Evolutionary conservation across 2,888 invertebrate species (phyloP), one percentile per base, ranked within the genome.

Genomic region (Scaptodrosophila latifasciaeformis): DNA sequence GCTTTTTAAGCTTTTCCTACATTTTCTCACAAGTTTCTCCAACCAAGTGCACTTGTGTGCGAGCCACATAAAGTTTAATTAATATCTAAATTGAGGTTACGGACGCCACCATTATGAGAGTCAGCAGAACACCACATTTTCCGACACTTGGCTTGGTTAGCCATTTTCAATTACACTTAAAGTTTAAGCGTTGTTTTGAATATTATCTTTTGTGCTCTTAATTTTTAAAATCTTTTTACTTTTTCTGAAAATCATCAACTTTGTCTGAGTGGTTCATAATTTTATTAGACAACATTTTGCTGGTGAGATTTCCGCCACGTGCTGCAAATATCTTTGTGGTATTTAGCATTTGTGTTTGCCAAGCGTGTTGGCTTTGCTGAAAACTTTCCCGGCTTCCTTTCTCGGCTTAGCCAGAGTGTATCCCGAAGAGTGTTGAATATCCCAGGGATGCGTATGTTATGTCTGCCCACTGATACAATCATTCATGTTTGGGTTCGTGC

Each of bases 1-100:
- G n/a, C n/a, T n/a, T n/a, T n/a, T n/a, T n/a, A n/a, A n/a, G n/a
- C n/a, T n/a, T n/a, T n/a, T n/a, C n/a, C n/a, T n/a, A n/a, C n/a
- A n/a, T n/a, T n/a, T n/a, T n/a, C n/a, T n/a, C n/a, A n/a, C n/a
- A n/a, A n/a, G n/a, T n/a, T n/a, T n/a, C n/a, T n/a, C n/a, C n/a
- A n/a, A n/a, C n/a, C n/a, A n/a, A n/a, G n/a, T n/a, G n/a, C n/a
- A n/a, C n/a, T n/a, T n/a, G n/a, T n/a, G n/a, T n/a, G n/a, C n/a
- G n/a, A n/a, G n/a, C 70, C 70, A 54, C 67, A 72, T 58, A 67
- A 71, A 71, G 70, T 70, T 71, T 70, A 70, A 59, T 67, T 72
- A 70, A 63, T 57, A 62, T 62, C 24, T 51, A 39, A 46, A 43
- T 57, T 59, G 54, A 45, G 49, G 48, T 29, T 37, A 37, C 18